Evolutionary conservation across 2,113 vertebrate species (phyloP), one percentile per base, ranked within the genome.

Genomic region (Tylochromis polylepis): DNA sequence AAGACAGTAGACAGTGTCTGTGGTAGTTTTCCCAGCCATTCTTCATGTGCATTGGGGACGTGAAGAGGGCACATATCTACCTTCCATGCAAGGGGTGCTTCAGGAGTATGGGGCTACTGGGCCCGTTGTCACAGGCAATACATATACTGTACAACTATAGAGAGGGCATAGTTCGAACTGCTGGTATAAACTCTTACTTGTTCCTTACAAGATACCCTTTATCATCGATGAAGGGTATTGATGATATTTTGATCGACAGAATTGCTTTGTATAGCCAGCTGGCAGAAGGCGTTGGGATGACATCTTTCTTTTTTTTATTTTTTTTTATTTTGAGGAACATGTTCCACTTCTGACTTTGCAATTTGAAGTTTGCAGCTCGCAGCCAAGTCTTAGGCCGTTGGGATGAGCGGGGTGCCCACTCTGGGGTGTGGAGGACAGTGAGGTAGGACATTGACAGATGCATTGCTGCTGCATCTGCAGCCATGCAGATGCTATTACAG

Each of bases 241-340:
- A n/a, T n/a, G n/a, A 15, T 72, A 46, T 6, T 72, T 72, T 49
- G 27, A 46, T 46, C 0, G 3, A 18, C 67, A 29, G 67, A 46
- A 27, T 29, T 72, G 2, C 67, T 55, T 27, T 5, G 41, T 27
- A 43, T 16, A 46, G 38, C 38, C 22, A 46, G 46, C 8, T 72
- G 3, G 41, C 67, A 29, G 41, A 72, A 72, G 15, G n/a, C 18
- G 27, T 46, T 18, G 67, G 22, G 62, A 9, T 67, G 36, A 12
- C 7, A 67, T 41, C 36, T 70, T 70, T 65, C 31, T n/a, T 62
- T 60, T 0, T n/a, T 1, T 59, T 18, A 11, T 62, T 60, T 0
- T n/a, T 1, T 59, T 18, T 18, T 20, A 41, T 1, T 70, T 70
- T 43, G 12, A 41, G 36, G 36, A 70, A 11, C 10, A 41, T 41